Evolutionary conservation across 2,113 vertebrate genomes (phyloP).

Genomic region (Micronisus gabar): DNA sequence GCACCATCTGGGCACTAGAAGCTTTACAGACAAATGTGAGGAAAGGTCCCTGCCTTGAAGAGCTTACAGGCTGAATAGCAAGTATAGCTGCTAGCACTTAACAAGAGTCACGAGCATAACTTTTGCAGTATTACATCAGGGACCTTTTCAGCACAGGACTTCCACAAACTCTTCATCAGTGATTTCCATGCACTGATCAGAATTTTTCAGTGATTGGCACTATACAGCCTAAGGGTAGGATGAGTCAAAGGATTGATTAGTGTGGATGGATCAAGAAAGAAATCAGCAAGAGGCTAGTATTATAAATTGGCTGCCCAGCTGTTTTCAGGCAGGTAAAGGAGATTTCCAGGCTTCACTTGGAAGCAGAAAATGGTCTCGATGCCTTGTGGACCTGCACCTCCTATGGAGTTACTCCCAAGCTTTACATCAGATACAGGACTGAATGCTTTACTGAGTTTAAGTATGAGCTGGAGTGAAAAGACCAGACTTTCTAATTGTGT

Average conservation of each 20-base stretch:
- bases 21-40: not conserved
- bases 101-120: not conserved
- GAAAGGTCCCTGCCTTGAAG: slow-evolving; percentile 9
- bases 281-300: not conserved
- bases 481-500: not conserved
- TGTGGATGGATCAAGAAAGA: not conserved
- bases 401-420: not conserved
- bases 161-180: not conserved
- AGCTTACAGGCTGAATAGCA: not conserved
- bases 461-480: not conserved
- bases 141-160: not conserved
- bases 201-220: not conserved
- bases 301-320: not conserved
- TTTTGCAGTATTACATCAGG: not conserved
- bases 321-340: not conserved
- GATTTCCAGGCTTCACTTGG: not conserved
- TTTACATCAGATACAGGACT: not conserved
- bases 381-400: not conserved
- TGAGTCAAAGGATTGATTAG: not conserved
- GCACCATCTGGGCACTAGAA: slow-evolving; percentile 48
- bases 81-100: not conserved
- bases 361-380: not conserved
- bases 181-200: not conserved
- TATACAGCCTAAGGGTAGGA: not conserved
- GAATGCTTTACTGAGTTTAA: not conserved